These are phyloP conservation scores for Hycleus cichorii DNA, from an alignment of 1,140 invertebrate species.

Conservation along the genomic window DNA sequence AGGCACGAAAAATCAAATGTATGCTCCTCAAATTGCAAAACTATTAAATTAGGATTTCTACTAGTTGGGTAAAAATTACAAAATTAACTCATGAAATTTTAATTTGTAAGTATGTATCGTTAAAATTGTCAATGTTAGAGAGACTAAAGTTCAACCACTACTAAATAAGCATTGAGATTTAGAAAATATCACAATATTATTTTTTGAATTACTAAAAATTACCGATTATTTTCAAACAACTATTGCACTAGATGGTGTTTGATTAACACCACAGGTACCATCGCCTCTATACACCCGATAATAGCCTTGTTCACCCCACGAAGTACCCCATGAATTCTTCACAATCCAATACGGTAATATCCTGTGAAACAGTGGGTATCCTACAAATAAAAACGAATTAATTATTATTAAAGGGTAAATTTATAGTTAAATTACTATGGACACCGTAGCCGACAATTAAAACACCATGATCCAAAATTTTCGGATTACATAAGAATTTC, in stretches of 20 bases:
- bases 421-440: slow-evolving; percentile 50
- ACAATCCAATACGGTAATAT: slow-evolving; percentile 84
- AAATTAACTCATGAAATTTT: too few relatives aligned
- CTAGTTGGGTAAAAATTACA: too few relatives aligned
- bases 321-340: slow-evolving; percentile 87
- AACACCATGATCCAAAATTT: slow-evolving; percentile 83
- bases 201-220: background rate
- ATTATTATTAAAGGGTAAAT: background rate
- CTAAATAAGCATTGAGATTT: background rate
- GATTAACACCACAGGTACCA: slow-evolving; percentile 89
- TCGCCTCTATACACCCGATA: slow-evolving; percentile 91
- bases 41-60: slow-evolving; percentile 20
- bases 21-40: slow-evolving; percentile 68
- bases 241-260: slow-evolving; percentile 84
- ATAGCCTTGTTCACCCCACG: slow-evolving; percentile 89
- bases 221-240: slow-evolving; percentile 44
- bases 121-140: too few relatives aligned
- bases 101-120: too few relatives aligned
- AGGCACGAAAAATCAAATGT: slow-evolving; percentile 78
- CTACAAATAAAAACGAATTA: slow-evolving; percentile 44
- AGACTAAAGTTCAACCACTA: too few relatives aligned
- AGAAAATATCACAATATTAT: background rate
- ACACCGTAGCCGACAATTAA: slow-evolving; percentile 86
- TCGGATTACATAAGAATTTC: slow-evolving; percentile 76
- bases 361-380: slow-evolving; percentile 73